Evolutionary conservation across 1,140 invertebrate species (phyloP).

Genomic region (Pseudomyrmex concolor): DNA sequence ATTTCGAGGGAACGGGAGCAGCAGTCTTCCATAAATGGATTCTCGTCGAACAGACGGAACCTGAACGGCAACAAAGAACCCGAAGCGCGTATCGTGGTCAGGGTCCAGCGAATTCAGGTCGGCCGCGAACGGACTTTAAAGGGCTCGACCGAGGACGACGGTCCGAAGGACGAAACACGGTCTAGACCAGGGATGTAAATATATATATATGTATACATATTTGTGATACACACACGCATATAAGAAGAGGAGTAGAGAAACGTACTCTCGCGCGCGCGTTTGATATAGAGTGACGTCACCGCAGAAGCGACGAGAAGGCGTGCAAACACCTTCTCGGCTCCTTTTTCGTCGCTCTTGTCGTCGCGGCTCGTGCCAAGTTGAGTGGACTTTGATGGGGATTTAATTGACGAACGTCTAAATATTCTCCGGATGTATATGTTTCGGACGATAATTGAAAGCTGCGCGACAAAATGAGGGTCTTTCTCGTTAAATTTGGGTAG

Average conservation of each 20-base stretch:
- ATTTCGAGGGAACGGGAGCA: slow-evolving; percentile 26
- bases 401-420: not conserved
- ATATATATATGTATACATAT: too few species aligned
- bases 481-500: too few species aligned
- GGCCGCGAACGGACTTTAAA: slow-evolving; percentile 66
- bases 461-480: not conserved
- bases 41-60: not conserved
- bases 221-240: too few species aligned
- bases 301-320: slow-evolving; percentile 25
- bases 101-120: slow-evolving; percentile 72
- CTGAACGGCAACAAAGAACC: slow-evolving; percentile 32
- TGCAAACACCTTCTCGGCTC: not conserved
- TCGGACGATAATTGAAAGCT: not conserved
- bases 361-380: not conserved
- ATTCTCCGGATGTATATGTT: not conserved
- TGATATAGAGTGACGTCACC: slow-evolving; percentile 33
- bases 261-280: not conserved
- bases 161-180: slow-evolving; percentile 58
- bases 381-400: slow-evolving; percentile 1
- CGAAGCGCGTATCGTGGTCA: slow-evolving; percentile 75
- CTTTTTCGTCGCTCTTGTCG: slow-evolving; percentile 10
- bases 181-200: not conserved
- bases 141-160: slow-evolving; percentile 67
- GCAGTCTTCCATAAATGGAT: slow-evolving; percentile 59
- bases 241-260: not conserved